These are phyloP conservation scores for Trididemnum clinides DNA, from an alignment of 23 tunicate genomes.

Conservation along the genomic window DNA sequence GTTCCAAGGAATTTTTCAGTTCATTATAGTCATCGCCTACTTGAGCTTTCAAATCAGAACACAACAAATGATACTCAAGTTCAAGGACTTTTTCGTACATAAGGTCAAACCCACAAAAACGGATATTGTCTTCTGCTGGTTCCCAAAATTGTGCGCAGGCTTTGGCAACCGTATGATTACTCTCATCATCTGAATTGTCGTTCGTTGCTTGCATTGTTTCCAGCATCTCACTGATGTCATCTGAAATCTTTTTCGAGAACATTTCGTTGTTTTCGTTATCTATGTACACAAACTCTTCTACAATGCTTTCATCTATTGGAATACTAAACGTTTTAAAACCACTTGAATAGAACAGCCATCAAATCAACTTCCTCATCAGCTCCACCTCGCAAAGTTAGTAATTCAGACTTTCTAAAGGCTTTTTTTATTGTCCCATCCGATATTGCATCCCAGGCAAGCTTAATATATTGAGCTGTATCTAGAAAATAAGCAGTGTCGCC, in stretches of 20 bases:
- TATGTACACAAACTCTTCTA: background rate
- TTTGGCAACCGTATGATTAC: background rate
- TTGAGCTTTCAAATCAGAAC: background rate
- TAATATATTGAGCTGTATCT: too few species aligned
- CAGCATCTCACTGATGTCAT: background rate
- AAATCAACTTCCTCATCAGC: slow-evolving; percentile 5
- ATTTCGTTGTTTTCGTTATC: background rate
- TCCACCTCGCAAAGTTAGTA: slow-evolving; percentile 9
- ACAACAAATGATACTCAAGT: too few species aligned
- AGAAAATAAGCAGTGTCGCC: too few species aligned
- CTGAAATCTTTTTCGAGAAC: background rate
- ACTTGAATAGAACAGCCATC: too few species aligned
- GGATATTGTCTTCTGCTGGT: too few species aligned
- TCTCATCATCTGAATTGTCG: background rate
- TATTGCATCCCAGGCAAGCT: background rate
- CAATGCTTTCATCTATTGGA: background rate
- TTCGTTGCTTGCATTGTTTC: background rate
- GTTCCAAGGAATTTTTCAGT: too few species aligned
- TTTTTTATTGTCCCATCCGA: too few species aligned
- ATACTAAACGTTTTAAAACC: background rate
- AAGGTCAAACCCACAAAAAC: too few species aligned
- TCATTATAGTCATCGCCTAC: too few species aligned
- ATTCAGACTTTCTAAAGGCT: too few species aligned
- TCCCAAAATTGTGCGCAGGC: background rate
- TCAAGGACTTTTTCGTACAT: too few species aligned